Evolutionary conservation across 2,113 vertebrate genomes (phyloP).

Genomic region (Hippoglossus stenolepis): DNA sequence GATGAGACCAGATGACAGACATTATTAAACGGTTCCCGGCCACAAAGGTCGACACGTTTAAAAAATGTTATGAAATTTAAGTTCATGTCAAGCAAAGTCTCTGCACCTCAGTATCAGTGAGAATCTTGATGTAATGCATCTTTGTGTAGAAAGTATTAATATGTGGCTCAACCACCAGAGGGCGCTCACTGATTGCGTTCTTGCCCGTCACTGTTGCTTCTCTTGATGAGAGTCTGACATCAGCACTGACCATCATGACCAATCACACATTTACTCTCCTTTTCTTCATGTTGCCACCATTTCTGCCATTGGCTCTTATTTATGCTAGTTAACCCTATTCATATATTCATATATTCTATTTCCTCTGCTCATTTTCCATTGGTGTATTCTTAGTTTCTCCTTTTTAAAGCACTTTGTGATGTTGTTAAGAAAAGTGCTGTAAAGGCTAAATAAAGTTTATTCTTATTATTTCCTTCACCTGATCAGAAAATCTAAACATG

Average conservation of each 20-base stretch:
- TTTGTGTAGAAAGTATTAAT: not conserved
- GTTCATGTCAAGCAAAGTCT: not conserved
- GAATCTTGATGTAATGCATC: not conserved
- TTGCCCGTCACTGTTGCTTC: not conserved
- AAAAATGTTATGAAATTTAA: no score
- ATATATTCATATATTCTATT: not conserved
- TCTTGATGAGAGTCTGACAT: not conserved
- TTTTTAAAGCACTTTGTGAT: no score
- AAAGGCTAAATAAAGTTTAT: no score
- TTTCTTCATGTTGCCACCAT: not conserved
- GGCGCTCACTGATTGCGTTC: conserved; percentile 53
- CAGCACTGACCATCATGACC: not conserved
- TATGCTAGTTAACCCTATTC: not conserved
- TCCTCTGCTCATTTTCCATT: not conserved
- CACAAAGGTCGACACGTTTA: no score
- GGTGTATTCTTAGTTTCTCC: no score
- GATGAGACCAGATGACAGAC: no score
- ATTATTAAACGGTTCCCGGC: no score
- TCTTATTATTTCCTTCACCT: not conserved
- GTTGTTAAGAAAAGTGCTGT: no score
- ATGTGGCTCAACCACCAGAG: conserved; percentile 63
- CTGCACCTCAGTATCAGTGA: not conserved
- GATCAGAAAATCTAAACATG: no score
- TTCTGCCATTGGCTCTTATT: not conserved
- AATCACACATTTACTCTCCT: not conserved